Percentiles rank a stretch among this genome's conserved stretches.
These are phyloP conservation scores for Phataginus tricuspis DNA, from an alignment of 2,797 vertebrate species.

Conservation along the genomic window DNA sequence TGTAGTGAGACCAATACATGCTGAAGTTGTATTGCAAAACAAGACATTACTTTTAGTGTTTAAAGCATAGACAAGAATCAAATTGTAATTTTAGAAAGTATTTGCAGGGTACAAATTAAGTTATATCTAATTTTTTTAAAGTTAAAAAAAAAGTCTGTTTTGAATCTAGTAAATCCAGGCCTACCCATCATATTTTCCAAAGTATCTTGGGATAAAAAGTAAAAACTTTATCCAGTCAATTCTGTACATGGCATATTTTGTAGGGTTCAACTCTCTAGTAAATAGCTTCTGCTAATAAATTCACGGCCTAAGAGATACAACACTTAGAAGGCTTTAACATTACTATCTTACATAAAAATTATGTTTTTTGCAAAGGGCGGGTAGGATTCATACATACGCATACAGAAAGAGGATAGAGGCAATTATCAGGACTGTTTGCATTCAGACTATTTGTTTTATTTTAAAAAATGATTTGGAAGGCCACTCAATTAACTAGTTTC, in stretches of 20 bases:
- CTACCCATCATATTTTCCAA: not conserved
- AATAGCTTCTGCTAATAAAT: not conserved
- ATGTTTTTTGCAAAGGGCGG: not conserved
- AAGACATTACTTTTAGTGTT: slow-evolving; percentile 9
- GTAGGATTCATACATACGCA: not conserved
- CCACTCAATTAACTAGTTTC: not conserved
- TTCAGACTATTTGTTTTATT: not conserved
- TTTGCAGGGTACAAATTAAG: not conserved
- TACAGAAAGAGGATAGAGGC: not conserved
- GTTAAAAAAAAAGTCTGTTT: not conserved
- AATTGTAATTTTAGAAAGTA: not conserved
- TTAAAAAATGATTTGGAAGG: not conserved
- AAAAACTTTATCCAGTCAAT: not conserved
- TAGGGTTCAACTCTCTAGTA: not conserved
- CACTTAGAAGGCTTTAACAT: not conserved
- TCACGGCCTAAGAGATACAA: not conserved
- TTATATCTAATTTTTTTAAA: not conserved
- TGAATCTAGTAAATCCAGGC: not conserved
- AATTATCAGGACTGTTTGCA: slow-evolving; percentile 7
- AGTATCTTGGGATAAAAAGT: not conserved
- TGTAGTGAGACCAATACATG: not conserved
- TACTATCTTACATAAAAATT: not conserved
- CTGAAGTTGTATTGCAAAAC: slow-evolving; percentile 33
- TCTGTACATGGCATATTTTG: not conserved
- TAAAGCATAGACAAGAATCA: not conserved